Evolutionary conservation across 2,888 invertebrate species (phyloP).

Genomic region (Leistus spinibarbis): DNA sequence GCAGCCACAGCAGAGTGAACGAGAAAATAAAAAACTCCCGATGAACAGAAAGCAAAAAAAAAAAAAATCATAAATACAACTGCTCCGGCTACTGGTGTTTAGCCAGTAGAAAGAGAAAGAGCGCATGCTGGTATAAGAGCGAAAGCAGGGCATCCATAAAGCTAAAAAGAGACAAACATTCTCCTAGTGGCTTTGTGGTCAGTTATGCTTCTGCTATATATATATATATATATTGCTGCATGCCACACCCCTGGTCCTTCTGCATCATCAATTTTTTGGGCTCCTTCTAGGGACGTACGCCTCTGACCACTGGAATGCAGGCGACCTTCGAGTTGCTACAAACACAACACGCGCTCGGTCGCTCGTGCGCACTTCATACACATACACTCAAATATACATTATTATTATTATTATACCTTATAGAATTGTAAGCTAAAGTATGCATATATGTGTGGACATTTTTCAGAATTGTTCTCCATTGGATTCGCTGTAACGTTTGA

Average conservation of each 20-base stretch:
- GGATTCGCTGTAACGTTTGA: neutral
- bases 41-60: slow-evolving; percentile 25
- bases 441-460: neutral
- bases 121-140: slow-evolving; percentile 6
- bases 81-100: slow-evolving; percentile 34
- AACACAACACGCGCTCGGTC: neutral
- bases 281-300: slow-evolving; percentile 33
- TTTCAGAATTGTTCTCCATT: neutral
- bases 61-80: slow-evolving; percentile 35
- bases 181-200: slow-evolving; percentile 16
- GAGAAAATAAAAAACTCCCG: slow-evolving; percentile 1
- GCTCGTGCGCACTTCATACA: slow-evolving; percentile 6
- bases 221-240: neutral
- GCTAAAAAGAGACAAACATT: neutral
- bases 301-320: slow-evolving; percentile 47
- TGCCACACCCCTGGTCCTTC: slow-evolving; percentile 29
- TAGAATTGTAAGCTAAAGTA: neutral
- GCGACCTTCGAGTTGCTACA: slow-evolving; percentile 48
- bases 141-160: slow-evolving; percentile 7
- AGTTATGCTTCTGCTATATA: slow-evolving; percentile 17
- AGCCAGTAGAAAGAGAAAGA: slow-evolving; percentile 22
- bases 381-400: neutral
- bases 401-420: neutral
- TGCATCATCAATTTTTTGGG: slow-evolving; percentile 19
- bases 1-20: neutral